A percentile compares a stretch with the other conserved stretches of the same genome.
phyloP scores from a whole-genome alignment of 2,797 vertebrate species.

The Psittacula derbiana region DNA sequence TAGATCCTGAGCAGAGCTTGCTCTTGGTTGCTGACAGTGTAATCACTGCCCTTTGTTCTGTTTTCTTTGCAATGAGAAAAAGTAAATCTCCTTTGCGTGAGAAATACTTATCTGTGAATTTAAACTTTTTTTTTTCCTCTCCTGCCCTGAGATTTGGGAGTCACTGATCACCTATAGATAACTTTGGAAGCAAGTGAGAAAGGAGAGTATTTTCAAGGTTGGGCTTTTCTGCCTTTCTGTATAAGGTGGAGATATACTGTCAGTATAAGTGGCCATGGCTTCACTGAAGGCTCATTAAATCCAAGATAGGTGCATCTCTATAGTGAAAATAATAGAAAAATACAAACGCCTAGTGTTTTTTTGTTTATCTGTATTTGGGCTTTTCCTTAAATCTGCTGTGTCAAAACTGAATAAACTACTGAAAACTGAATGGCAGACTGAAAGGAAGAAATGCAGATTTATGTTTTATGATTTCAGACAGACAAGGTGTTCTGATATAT shows the following conservation, averaged over 20 bases:
- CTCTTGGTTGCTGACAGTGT: neutral
- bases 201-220: neutral
- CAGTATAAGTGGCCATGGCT: neutral
- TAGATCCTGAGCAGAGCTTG: neutral
- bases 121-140: rapidly evolving
- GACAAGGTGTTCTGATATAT: neutral
- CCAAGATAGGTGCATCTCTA: neutral
- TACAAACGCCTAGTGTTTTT: neutral
- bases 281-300: neutral
- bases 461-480: neutral
- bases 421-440: neutral
- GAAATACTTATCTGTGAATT: neutral
- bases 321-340: neutral
- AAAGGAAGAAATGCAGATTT: neutral
- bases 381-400: neutral
- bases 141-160: rapidly evolving
- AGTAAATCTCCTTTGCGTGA: neutral
- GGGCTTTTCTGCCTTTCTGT: neutral
- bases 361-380: neutral
- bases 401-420: neutral
- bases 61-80: neutral
- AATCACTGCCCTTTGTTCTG: neutral
- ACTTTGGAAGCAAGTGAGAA: neutral
- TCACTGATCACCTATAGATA: neutral
- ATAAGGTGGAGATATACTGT: neutral